Conservation (phyloP, 23 tunicate genomes). For the Diplosoma virens region DNA sequence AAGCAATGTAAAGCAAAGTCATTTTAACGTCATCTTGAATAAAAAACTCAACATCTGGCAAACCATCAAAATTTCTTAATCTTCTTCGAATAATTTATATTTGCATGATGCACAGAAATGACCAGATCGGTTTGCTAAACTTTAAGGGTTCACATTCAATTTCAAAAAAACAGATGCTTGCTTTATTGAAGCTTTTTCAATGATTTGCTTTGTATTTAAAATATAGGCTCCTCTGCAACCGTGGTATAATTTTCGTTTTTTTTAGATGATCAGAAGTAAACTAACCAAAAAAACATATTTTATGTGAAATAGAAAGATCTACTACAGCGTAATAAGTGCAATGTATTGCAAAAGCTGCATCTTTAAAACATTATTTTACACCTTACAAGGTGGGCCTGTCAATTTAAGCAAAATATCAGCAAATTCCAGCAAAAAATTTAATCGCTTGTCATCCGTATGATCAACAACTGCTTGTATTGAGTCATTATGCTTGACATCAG, state of each 20-base stretch:
- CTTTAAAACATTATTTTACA: not conserved
- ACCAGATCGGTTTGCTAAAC: not conserved
- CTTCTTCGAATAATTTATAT: not conserved
- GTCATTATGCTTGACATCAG: not conserved
- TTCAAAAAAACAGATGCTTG: not conserved
- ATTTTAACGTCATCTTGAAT: not conserved
- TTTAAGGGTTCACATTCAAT: not conserved
- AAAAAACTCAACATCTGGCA: not conserved
- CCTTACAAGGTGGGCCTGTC: not conserved
- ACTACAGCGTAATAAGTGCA: not conserved
- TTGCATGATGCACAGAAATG: not conserved
- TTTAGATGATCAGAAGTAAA: not conserved
- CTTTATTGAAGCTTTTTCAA: conserved; percentile 5
- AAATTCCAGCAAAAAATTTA: not conserved
- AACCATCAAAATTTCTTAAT: conserved; percentile 13
- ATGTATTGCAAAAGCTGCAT: conserved; percentile 1
- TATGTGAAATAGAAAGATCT: not conserved
- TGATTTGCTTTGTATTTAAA: not conserved
- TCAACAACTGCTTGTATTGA: not conserved
- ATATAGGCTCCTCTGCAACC: conserved; percentile 6
- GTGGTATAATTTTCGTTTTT: not conserved
- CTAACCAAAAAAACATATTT: not conserved
- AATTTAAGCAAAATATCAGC: conserved; percentile 2
- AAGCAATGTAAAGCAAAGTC: not conserved
- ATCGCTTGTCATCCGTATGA: not conserved